Evolutionary conservation across 2,797 vertebrate species (phyloP).

Genomic region (Eurystomus glaucurus): DNA sequence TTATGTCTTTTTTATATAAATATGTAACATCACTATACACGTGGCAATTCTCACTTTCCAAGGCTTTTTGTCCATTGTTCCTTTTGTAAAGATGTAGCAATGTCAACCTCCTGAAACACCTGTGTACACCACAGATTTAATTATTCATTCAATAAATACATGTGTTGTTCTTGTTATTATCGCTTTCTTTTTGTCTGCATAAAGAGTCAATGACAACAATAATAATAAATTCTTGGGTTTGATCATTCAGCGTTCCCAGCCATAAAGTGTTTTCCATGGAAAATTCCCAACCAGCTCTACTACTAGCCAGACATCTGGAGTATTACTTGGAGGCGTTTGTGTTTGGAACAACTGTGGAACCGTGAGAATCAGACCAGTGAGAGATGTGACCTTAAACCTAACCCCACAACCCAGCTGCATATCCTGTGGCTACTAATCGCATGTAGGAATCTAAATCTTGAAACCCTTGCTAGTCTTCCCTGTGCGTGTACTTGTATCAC

Average conservation of each 20-base stretch:
- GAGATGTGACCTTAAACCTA: conserved; percentile 42
- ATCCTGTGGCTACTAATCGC: conserved; percentile 20
- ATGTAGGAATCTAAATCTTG: background rate
- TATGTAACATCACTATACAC: background rate
- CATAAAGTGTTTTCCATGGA: background rate
- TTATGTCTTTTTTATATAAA: background rate
- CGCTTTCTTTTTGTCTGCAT: background rate
- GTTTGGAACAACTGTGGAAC: background rate
- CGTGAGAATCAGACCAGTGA: conserved; percentile 15
- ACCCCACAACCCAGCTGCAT: conserved; percentile 1
- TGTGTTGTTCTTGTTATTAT: background rate
- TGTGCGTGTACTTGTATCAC: background rate
- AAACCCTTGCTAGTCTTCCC: background rate
- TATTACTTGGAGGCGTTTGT: background rate
- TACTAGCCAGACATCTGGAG: conserved; percentile 36
- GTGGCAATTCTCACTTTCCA: background rate
- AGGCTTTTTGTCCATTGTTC: background rate
- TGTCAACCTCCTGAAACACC: background rate
- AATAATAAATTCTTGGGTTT: background rate
- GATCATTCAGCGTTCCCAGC: background rate
- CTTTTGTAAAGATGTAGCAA: background rate
- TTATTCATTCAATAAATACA: background rate
- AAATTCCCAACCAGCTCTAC: conserved; percentile 35
- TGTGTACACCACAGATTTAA: background rate
- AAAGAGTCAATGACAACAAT: background rate